These are phyloP conservation scores for Urocitellus parryii DNA, from an alignment of 2,113 vertebrate genomes.

Conservation along the genomic window DNA sequence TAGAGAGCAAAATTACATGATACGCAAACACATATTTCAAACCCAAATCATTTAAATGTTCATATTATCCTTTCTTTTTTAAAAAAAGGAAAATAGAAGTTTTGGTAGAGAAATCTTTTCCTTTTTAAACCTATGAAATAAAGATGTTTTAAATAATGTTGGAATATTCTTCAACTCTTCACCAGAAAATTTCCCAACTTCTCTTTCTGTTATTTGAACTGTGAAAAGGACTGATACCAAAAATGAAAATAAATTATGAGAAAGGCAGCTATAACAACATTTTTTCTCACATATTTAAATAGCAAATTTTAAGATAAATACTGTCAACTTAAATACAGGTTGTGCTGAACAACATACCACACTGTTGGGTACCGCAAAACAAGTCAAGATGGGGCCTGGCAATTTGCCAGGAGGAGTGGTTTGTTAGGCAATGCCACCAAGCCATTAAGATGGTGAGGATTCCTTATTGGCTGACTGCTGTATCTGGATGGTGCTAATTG, in stretches of 20 bases:
- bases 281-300: not conserved
- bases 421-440: too few species aligned
- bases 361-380: too few species aligned
- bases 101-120: not conserved
- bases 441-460: too few species aligned
- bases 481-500: too few species aligned
- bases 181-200: not conserved
- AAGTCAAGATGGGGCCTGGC: too few species aligned
- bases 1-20: not conserved
- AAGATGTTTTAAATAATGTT: not conserved
- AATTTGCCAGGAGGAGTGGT: too few species aligned
- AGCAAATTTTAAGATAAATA: too few species aligned
- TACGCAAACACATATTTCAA: not conserved
- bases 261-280: not conserved
- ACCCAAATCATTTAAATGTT: not conserved
- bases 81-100: not conserved
- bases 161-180: not conserved
- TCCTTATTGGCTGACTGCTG: too few species aligned
- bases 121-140: not conserved
- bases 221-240: not conserved
- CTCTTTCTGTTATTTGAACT: not conserved
- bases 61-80: not conserved
- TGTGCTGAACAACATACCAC: too few species aligned
- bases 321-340: too few species aligned
- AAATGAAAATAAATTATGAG: not conserved